Evolutionary conservation across 2,797 vertebrate species (phyloP), one percentile per base, ranked within the genome.

Genomic region (Sphenodon punctatus): DNA sequence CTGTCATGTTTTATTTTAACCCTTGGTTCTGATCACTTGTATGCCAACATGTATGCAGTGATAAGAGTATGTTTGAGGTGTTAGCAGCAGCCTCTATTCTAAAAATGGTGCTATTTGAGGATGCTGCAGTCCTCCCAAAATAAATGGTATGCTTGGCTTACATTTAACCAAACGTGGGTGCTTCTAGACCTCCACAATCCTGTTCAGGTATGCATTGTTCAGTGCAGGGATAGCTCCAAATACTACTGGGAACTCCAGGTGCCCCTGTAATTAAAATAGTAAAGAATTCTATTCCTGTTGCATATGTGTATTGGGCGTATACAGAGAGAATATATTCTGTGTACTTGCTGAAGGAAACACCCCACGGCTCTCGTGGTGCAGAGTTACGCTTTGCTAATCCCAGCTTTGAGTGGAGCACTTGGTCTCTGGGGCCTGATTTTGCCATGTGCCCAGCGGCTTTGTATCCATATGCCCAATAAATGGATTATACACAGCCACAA

Each of bases 1-100:
- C n/a, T n/a, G n/a, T 5, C 39, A 2, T 2, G 56, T 75, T 42
- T 67, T 23, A 39, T 23, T 0, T 4, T 39, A 7, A 0, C 0
- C 12, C 11, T n/a, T 11, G 1, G 1, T 1, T 39, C 22, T 36
- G 39, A 19, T 70, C 23, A 42, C 27, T 25, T 67, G 20, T 5
- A n/a, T n/a, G n/a, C n/a, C n/a, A n/a, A 4, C 32, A 1, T n/a
- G 61, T 14, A 5, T 3, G 25, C 5, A 43, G 45, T 53, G 45
- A 20, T 17, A 46, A 8, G n/a, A 14, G n/a, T 41, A 56, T 14
- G 14, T 55, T 82, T 42, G 39, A 12, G 17, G 67, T 80, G 63
- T 27, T 16, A 51, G 6, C 53, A 34, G 11, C 4, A 43, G 25
- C 15, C 17, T 45, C 36, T 48, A 11, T 58, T 78, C 58, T 78